These are phyloP conservation scores for Catajapyx aquilonaris DNA, from an alignment of 1,140 invertebrate species.

Conservation along the genomic window DNA sequence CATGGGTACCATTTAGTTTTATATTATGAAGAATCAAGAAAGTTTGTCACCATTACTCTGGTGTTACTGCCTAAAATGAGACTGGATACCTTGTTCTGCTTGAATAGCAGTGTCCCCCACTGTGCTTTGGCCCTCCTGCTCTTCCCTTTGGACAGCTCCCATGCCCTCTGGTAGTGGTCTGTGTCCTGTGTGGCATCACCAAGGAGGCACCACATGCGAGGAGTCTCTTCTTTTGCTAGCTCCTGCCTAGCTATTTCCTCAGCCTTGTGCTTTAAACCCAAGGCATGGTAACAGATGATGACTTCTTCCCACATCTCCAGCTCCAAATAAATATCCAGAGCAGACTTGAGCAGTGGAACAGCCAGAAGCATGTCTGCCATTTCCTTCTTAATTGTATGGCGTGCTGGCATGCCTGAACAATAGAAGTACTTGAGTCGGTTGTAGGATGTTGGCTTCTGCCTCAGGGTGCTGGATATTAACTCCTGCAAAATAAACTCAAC, in stretches of 20 bases:
- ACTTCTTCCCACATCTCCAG: conserved; percentile 83
- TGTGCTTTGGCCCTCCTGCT: conserved; percentile 62
- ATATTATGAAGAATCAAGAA: too few relatives aligned
- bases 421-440: too few relatives aligned
- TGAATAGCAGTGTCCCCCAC: conserved; percentile 36
- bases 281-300: conserved; percentile 65
- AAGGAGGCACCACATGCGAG: conserved; percentile 71
- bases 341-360: too few relatives aligned
- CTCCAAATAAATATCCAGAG: conserved; percentile 60
- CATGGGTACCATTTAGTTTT: too few relatives aligned
- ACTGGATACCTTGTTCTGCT: conserved; percentile 8
- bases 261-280: conserved; percentile 69
- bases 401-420: too few relatives aligned
- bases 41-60: too few relatives aligned
- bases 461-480: too few relatives aligned
- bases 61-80: too few relatives aligned
- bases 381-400: too few relatives aligned
- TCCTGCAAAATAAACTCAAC: too few relatives aligned
- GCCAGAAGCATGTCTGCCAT: too few relatives aligned
- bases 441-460: too few relatives aligned
- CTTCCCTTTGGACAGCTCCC: conserved; percentile 60
- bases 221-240: conserved; percentile 54
- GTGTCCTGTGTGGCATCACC: conserved; percentile 53
- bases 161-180: conserved; percentile 65
- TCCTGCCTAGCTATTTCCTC: conserved; percentile 70